Evolutionary conservation across 1,140 invertebrate species (phyloP), one percentile per base, ranked within the genome.

Genomic region (Frieseomelitta varia): DNA sequence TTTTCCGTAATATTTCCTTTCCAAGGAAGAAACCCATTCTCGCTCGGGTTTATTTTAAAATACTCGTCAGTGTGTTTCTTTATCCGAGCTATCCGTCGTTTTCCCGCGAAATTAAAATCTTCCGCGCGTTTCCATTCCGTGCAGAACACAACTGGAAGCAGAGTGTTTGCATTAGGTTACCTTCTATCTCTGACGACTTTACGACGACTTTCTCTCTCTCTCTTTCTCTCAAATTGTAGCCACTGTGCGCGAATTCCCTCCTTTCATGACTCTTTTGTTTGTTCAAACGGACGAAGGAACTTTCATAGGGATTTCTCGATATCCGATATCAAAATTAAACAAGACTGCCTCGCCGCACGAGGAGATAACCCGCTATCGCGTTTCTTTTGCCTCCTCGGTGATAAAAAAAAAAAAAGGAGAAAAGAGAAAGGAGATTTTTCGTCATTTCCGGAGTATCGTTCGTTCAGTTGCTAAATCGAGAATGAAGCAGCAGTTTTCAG

Each of bases 401-500:
- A 1, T 15, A n/a, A 21, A 17, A 4, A 12, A 61, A 21, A 4
- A 6, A 10, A 15, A 30, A 0, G n/a, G 14, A 78, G 15, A 10
- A 65, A 27, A 39, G 21, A 51, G 30, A 53, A 34, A 78, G 51
- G 53, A 24, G n/a, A 65, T 67, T 47, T n/a, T 30, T 51, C 39
- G n/a, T 67, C 56, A 24, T 51, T 30, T 17, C 6, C 63, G 53
- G 39, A 21, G 56, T 14, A 74, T 34, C 21, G 51, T 47, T 10
- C 30, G 39, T 68, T 17, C 63, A 51, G 8, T 17, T 15, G 51
- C 39, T 78, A 75, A 68, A 78, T 76, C 67, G 75, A 86, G 76
- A 72, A 58, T 30, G 75, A 83, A 39, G 61, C 24, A 71, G 30
- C 61, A 79, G 75, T 82, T 71, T 74, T 87, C 68, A 17, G 30